phyloP scores from a whole-genome alignment of 53 echinoderm and acorn worm species.

The Apostichopus leukothele region DNA sequence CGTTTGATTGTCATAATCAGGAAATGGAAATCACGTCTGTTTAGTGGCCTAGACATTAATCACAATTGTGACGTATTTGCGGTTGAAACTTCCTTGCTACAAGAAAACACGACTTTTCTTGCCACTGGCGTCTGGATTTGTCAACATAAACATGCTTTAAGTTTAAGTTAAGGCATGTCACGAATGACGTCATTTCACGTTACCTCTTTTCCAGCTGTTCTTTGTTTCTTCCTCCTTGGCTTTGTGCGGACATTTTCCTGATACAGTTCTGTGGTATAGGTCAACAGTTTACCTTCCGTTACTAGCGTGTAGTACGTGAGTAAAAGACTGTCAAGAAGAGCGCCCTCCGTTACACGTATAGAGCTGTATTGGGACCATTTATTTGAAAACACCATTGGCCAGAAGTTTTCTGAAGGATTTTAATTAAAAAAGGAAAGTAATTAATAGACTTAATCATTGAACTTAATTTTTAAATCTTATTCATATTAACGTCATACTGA shows the following conservation, averaged over 20 bases:
- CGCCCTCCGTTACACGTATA: conserved; percentile 72
- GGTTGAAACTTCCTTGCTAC: too few relatives aligned
- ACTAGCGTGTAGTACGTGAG: conserved; percentile 58
- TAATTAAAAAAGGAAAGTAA: background rate
- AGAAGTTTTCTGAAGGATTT: conserved; percentile 64
- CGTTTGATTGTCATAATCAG: too few relatives aligned
- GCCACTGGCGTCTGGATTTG: background rate
- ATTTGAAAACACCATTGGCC: conserved; percentile 67
- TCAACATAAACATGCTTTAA: background rate
- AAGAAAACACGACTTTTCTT: too few relatives aligned
- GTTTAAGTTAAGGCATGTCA: background rate
- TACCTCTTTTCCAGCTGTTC: background rate
- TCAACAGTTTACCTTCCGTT: conserved; percentile 47
- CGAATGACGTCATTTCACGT: background rate
- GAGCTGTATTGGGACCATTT: conserved; percentile 74
- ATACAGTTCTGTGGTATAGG: conserved; percentile 59
- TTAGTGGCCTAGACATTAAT: too few relatives aligned
- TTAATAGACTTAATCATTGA: background rate
- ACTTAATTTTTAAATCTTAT: background rate
- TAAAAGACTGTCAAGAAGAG: conserved; percentile 61
- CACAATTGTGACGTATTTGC: too few relatives aligned
- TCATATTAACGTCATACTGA: background rate
- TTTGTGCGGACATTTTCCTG: conserved; percentile 53
- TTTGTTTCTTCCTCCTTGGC: conserved; percentile 31
- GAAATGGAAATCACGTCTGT: too few relatives aligned